Percentiles rank a stretch among this genome's conserved stretches.
These are phyloP conservation scores for Bufo bufo DNA, from an alignment of 2,113 vertebrate species.

Conservation along the genomic window DNA sequence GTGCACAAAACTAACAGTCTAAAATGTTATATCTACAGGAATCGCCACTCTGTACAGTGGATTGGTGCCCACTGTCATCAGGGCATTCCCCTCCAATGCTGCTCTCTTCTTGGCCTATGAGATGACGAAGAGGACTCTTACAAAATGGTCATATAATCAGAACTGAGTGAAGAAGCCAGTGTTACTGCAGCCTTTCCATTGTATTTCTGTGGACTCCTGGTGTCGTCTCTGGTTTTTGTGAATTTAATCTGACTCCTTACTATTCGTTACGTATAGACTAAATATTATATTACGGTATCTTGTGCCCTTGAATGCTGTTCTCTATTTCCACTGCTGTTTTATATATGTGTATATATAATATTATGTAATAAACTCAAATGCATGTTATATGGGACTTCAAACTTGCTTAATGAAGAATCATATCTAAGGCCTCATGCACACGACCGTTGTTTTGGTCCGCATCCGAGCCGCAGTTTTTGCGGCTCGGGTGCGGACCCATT, in stretches of 20 bases:
- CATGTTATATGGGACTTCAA: too few species aligned
- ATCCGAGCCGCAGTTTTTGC: too few species aligned
- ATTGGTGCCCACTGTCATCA: slow-evolving; percentile 60
- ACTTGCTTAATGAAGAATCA: too few species aligned
- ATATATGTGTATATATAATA: too few species aligned
- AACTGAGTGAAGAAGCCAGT: background rate
- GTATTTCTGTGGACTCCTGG: background rate
- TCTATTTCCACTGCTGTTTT: too few species aligned
- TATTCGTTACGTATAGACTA: background rate
- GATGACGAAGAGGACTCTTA: slow-evolving; percentile 59
- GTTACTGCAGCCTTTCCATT: background rate
- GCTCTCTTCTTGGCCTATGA: slow-evolving; percentile 62
- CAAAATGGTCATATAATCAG: background rate
- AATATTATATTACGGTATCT: background rate
- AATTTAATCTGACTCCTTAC: background rate
- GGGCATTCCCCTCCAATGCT: slow-evolving; percentile 59
- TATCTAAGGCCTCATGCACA: too few species aligned
- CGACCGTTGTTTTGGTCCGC: too few species aligned
- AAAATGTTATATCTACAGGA: slow-evolving; percentile 50
- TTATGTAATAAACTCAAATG: too few species aligned
- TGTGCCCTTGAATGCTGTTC: background rate
- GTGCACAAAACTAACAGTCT: background rate
- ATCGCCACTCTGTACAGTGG: slow-evolving; percentile 55
- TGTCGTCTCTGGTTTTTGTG: background rate
- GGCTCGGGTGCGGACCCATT: too few species aligned